Evolutionary conservation across 2,888 invertebrate species (phyloP), one percentile per base, ranked within the genome.

Genomic region (Syrphus vitripennis): DNA sequence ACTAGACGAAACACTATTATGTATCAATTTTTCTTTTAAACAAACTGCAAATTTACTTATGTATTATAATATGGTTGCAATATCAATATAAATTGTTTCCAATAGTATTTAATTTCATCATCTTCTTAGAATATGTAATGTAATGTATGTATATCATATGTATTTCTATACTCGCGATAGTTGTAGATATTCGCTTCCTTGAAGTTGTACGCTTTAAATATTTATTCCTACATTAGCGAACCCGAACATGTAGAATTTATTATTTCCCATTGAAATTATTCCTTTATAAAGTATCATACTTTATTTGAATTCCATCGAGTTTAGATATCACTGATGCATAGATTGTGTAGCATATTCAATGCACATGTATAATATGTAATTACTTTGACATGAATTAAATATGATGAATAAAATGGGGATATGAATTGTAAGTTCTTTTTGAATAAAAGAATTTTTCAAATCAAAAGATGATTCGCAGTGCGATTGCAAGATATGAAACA

Each of bases 221-320:
- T 55, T 40, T 31, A 50, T 53, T 29, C 19, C 24, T 3, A 16
- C 6, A 48, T 50, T 26, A 81, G 63, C 61, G 70, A 76, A 26
- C 37, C 40, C 16, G 19, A 19, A 40, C n/a, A 72, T 72, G 72
- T n/a, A 29, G 67, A 40, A 59, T 79, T 67, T 45, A 63, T 79
- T 63, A 83, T 79, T 79, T 83, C 74, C 79, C 79, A 48, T 74
- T 63, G 72, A 74, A 67, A 59, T 65, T 77, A 40, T 34, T 53
- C 34, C 14, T 59, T 67, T 16, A n/a, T n/a, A n/a, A n/a, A n/a
- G n/a, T n/a, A 29, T 57, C 21, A 5, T 29, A 21, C 10, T 77
- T 67, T 82, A 42, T 65, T 48, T 55, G 10, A 61, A 63, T 26
- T 50, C 55, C 29, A 67, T 2, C 16, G 45, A 67, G 16, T 19